Conservation (phyloP, 23 tunicate genomes). For the Halocynthia aurantium region DNA sequence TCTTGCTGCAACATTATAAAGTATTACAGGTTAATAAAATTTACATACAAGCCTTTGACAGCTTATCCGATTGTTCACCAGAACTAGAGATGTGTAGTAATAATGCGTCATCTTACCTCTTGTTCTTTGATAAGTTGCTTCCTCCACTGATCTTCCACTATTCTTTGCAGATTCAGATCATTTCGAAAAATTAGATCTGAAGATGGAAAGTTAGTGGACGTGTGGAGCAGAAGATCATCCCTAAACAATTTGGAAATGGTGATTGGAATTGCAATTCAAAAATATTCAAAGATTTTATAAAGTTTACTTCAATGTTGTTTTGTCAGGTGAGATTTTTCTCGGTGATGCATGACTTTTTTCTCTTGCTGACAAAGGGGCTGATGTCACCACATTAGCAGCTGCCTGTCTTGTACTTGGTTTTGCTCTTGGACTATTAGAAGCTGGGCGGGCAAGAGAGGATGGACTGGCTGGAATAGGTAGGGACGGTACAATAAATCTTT, state of each 20-base stretch:
- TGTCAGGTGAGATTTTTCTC: neutral
- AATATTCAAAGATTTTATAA: neutral
- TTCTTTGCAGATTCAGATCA: constrained; percentile 40
- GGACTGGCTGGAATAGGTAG: constrained; percentile 16
- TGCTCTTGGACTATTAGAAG: constrained; percentile 27
- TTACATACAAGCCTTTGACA: too few species aligned
- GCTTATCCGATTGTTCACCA: too few species aligned
- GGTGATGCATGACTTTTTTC: constrained; percentile 3
- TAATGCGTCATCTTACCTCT: constrained; percentile 4
- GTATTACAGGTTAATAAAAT: too few species aligned
- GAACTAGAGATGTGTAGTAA: neutral
- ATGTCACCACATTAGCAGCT: constrained; percentile 14
- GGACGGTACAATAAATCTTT: constrained; percentile 39
- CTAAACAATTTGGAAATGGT: neutral
- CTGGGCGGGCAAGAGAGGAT: constrained; percentile 15
- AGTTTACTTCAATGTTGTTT: constrained; percentile 20
- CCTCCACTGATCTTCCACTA: constrained; percentile 84
- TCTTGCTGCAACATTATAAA: constrained; percentile 15
- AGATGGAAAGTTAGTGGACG: constrained; percentile 13
- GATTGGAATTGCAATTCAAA: too few species aligned
- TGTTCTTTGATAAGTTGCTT: constrained; percentile 58
- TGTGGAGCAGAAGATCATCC: constrained; percentile 51
- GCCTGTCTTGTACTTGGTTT: neutral
- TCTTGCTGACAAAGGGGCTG: neutral
- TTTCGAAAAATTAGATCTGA: constrained; percentile 48